A percentile compares a stretch with the other conserved stretches of the same genome.
These are phyloP conservation scores for Phaenicophaeus curvirostris DNA, from an alignment of 2,797 vertebrate species.

Conservation along the genomic window DNA sequence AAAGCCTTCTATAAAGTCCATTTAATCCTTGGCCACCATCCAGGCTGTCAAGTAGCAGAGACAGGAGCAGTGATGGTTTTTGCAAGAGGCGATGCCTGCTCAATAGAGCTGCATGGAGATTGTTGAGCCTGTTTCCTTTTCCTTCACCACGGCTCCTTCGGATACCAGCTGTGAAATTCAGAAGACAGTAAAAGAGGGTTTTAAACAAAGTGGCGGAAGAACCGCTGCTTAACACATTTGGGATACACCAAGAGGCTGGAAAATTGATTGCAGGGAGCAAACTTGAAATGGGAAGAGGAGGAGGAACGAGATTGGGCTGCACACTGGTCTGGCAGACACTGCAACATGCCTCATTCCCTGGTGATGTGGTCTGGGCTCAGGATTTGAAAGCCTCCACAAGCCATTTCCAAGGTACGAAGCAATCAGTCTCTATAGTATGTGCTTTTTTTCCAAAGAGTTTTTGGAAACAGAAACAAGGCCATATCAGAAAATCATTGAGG, in stretches of 20 bases:
- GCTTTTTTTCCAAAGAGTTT: background rate
- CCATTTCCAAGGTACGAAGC: background rate
- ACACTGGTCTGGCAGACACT: background rate
- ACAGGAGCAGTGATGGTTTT: background rate
- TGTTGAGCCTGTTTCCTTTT: rapidly evolving
- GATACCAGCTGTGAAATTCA: background rate
- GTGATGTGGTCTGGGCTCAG: rapidly evolving
- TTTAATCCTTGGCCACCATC: background rate
- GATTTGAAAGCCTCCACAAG: background rate
- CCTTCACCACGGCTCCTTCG: background rate
- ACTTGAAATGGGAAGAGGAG: background rate
- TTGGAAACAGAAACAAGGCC: background rate
- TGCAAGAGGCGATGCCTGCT: background rate
- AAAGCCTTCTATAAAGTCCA: background rate
- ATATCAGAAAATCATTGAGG: rapidly evolving
- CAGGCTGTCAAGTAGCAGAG: background rate
- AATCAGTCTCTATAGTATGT: rapidly evolving
- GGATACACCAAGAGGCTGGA: background rate
- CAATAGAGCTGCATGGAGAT: background rate
- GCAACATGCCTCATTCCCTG: background rate
- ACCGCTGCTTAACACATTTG: rapidly evolving
- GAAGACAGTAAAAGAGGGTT: background rate
- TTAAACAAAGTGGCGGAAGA: background rate
- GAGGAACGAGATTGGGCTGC: background rate
- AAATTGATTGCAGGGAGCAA: background rate